A percentile compares a stretch with the other conserved stretches of the same genome.
These are phyloP conservation scores for Zhuqinia jingwanae DNA, from an alignment of 2,888 invertebrate genomes.

Conservation along the genomic window DNA sequence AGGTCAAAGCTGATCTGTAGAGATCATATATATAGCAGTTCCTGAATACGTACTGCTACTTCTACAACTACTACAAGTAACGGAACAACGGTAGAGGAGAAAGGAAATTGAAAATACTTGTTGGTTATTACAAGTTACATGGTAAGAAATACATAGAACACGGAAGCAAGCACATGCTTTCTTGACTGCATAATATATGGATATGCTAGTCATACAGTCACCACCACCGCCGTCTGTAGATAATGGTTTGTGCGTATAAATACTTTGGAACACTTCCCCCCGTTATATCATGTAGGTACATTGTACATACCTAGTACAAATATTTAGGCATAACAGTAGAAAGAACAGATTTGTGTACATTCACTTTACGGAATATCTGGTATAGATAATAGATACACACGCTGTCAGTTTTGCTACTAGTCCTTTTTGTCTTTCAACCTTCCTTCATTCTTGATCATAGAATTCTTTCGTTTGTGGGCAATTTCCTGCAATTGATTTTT, in stretches of 20 bases:
- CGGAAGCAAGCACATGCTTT: neutral
- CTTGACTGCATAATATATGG: neutral
- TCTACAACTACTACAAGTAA: too few species aligned
- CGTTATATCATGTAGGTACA: too few species aligned
- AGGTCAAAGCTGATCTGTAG: neutral
- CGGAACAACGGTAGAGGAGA: neutral
- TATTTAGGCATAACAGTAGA: too few species aligned
- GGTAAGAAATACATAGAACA: neutral
- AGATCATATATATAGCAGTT: neutral
- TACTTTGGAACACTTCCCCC: too few species aligned
- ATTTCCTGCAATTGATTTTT: constrained; percentile 70
- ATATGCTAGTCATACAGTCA: too few species aligned
- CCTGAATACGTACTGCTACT: neutral
- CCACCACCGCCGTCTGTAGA: too few species aligned
- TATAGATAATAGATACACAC: too few species aligned
- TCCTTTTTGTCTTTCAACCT: constrained; percentile 29
- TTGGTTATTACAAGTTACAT: neutral
- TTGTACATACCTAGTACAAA: too few species aligned
- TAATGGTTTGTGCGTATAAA: too few species aligned
- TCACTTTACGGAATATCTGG: neutral
- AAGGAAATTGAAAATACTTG: constrained; percentile 64
- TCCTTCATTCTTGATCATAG: constrained; percentile 9
- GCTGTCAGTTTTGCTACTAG: constrained; percentile 8
- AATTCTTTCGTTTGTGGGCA: constrained; percentile 53
- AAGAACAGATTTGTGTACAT: neutral